Percentiles rank a stretch among this genome's conserved stretches.
Evolutionary conservation across 1,140 invertebrate species (phyloP).

Genomic region (Acromyrmex echinatior): DNA sequence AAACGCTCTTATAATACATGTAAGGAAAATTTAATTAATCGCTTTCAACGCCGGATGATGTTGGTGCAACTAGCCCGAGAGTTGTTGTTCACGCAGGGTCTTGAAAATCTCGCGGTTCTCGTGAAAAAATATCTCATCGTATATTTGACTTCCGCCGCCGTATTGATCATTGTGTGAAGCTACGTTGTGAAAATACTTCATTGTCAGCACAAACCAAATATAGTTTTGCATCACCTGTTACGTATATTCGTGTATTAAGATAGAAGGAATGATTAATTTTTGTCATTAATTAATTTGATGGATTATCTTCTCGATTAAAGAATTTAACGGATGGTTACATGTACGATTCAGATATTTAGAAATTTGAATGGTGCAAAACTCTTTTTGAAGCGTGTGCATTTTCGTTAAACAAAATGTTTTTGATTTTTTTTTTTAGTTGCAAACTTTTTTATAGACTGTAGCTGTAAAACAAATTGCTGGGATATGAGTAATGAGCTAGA

Average conservation of each 20-base stretch:
- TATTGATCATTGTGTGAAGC: not conserved
- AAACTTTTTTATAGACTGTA: conserved; percentile 5
- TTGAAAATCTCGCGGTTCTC: conserved; percentile 10
- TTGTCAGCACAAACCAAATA: conserved; percentile 34
- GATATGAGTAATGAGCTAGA: not conserved
- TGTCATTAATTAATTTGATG: not conserved
- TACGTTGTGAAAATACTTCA: conserved; percentile 8
- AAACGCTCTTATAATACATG: not conserved
- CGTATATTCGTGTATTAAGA: not conserved
- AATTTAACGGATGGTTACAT: not conserved
- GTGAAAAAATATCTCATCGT: conserved; percentile 4
- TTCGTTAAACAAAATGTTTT: not conserved
- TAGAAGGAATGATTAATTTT: conserved; percentile 2
- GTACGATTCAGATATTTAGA: not conserved
- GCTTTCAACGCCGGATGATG: not conserved
- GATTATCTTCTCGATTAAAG: not conserved
- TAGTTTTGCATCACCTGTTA: conserved; percentile 44
- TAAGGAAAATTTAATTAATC: not conserved
- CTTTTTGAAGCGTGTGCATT: conserved; percentile 10
- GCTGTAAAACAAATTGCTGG: not conserved
- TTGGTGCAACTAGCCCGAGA: conserved; percentile 29
- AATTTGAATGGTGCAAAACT: conserved; percentile 49
- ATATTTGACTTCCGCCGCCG: not conserved
- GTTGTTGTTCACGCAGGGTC: conserved; percentile 17
- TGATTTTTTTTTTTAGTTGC: not conserved